A percentile compares a stretch with the other conserved stretches of the same genome.
These are phyloP conservation scores for Bimastos eiseni DNA, from an alignment of 2,888 invertebrate genomes.

Conservation along the genomic window DNA sequence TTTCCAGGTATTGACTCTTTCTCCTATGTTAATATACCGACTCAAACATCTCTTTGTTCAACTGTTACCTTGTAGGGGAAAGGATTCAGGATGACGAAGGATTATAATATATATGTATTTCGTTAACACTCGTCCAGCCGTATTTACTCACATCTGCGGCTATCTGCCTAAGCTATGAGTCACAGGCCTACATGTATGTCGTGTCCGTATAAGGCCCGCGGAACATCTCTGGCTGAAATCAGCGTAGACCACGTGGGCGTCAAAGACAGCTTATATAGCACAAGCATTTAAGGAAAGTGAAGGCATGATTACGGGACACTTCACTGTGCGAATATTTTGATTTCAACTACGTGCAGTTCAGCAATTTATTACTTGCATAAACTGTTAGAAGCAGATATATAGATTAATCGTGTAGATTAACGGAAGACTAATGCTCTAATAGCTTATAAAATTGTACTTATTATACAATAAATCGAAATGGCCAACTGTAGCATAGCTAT, in stretches of 20 bases:
- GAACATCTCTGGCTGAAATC: background rate
- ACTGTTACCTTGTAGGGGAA: constrained; percentile 13
- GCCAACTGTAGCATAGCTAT: constrained; percentile 35
- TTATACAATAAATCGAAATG: constrained; percentile 29
- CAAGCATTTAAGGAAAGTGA: background rate
- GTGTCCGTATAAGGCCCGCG: background rate
- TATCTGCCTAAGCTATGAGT: too few relatives aligned
- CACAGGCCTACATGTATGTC: background rate
- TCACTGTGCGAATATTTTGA: background rate
- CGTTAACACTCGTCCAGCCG: background rate
- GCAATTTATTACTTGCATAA: background rate
- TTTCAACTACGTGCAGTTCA: background rate
- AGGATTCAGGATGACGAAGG: background rate
- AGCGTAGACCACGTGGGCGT: background rate
- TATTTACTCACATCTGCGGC: too few relatives aligned
- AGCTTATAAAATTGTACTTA: too few relatives aligned
- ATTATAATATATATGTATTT: background rate
- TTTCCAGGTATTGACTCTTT: background rate
- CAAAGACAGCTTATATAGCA: background rate
- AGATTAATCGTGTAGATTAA: background rate
- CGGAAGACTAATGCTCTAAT: too few relatives aligned
- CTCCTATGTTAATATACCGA: background rate
- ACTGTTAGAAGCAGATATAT: background rate
- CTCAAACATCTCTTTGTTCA: background rate
- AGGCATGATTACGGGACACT: background rate